These are phyloP conservation scores for Callinectes sapidus DNA, from an alignment of 2,888 invertebrate species.

Conservation along the genomic window DNA sequence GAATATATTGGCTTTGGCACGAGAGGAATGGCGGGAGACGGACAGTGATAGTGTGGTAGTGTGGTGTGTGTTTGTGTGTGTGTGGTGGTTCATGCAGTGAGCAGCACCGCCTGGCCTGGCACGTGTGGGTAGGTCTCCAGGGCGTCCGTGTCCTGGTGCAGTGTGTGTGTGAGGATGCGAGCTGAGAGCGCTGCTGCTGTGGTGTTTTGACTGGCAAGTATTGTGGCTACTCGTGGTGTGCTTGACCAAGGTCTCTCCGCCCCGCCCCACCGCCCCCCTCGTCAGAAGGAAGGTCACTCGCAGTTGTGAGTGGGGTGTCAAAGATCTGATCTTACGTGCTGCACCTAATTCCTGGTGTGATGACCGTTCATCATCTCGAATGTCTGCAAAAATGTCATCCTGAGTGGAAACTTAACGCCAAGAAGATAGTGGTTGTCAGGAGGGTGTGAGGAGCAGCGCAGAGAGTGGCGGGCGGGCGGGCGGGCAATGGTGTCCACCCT, in stretches of 20 bases:
- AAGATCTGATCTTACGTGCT: neutral
- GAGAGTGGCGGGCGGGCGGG: neutral
- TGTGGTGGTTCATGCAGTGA: neutral
- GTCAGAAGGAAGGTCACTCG: constrained; percentile 7
- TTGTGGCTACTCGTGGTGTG: neutral
- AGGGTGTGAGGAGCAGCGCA: neutral
- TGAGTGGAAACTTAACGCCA: neutral
- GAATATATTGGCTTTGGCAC: constrained; percentile 9
- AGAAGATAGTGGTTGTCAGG: neutral
- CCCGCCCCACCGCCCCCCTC: neutral
- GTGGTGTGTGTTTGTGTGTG: constrained; percentile 1
- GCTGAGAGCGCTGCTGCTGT: neutral
- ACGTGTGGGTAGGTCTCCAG: neutral
- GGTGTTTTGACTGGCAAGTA: neutral
- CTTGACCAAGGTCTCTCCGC: neutral
- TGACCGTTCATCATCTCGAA: neutral
- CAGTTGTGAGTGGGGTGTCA: neutral
- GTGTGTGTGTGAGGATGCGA: neutral
- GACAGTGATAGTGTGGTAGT: constrained; percentile 12
- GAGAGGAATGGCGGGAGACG: neutral
- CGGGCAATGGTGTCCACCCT: constrained; percentile 52
- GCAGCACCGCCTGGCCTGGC: neutral
- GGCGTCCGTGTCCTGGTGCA: neutral
- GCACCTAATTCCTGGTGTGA: neutral
- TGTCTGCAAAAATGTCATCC: neutral